Conservation (phyloP, 1,140 invertebrate species). For the Acromyrmex heyeri region DNA sequence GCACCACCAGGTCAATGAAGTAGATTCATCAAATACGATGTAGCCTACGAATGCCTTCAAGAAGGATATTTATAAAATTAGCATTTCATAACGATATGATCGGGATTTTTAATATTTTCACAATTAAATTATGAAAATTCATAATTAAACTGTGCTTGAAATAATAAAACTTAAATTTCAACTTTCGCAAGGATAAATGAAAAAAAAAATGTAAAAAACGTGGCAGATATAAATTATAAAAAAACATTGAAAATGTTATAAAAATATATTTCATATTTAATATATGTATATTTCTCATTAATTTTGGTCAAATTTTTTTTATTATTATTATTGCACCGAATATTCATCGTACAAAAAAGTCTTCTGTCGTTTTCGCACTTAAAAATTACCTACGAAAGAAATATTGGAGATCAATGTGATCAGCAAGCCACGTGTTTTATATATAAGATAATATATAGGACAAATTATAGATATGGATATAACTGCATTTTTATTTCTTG, state of each 20-base stretch:
- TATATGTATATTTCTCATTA: too few relatives aligned
- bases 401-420: background rate
- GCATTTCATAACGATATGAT: background rate
- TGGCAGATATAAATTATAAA: too few relatives aligned
- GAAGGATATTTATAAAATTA: slow-evolving; percentile 27
- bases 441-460: background rate
- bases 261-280: too few relatives aligned
- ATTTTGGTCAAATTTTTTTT: too few relatives aligned
- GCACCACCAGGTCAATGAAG: slow-evolving; percentile 87
- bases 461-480: background rate
- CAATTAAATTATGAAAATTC: too few relatives aligned
- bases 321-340: background rate
- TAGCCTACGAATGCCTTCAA: slow-evolving; percentile 87
- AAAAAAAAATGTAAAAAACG: too few relatives aligned
- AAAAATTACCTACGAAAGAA: background rate
- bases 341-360: background rate
- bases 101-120: background rate
- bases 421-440: slow-evolving; percentile 11
- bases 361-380: background rate
- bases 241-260: too few relatives aligned
- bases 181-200: too few relatives aligned
- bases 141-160: too few relatives aligned
- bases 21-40: slow-evolving; percentile 86
- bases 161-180: too few relatives aligned
- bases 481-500: slow-evolving; percentile 25